Base-by-base conservation (phyloP, 2,113 vertebrate species). In the Thalassoma bifasciatum region DNA sequence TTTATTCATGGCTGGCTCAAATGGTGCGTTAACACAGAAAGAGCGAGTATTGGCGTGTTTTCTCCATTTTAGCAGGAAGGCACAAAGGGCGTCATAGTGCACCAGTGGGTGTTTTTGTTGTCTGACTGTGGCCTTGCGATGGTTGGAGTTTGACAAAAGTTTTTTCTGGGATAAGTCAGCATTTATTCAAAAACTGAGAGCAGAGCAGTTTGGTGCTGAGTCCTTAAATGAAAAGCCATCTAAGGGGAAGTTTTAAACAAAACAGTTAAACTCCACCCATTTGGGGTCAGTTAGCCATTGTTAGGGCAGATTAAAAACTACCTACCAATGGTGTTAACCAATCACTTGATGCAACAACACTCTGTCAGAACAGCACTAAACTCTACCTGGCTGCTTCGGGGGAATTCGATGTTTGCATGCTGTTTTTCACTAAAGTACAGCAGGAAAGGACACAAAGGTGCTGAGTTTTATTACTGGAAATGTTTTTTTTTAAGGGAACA, bases 301-400 rank as follows among this genome's bases (percentile, higher is more conserved):
- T 82, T 83, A 66, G 83, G 66, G 46, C 68, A 75, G 78, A 63
- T 12, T 19, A 24, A 19, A 42, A 61, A 44, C 77, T 61, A 50
- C 72, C 76, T 86, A 83, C 77, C 85, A 89, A 87, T 88, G 85
- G 72, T 71, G 82, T 66, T 10, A 74, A 79, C 72, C 65, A 82
- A 77, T 54, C 69, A 82, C 70, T 0, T 73, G 79, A 7, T 75
- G 62, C 81, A 81, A 75, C 83, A 84, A 63, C 85, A 81, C 71
- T 54, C 52, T 0, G 57, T 83, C 56, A 79, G 49, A 68, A 73
- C 76, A 84, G 47, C 65, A 73, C 66, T 59, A 13, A 51, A 61
- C 60, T 57, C 67, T 76, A 50, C 70, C 50, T 84, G 62, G 75
- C 67, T 42, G 69, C 76, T 56, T 57, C 62, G 75, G 49, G 62